A percentile compares a stretch with the other conserved stretches of the same genome.
Conservation (phyloP, 2,888 invertebrate species). For the Tigriopus californicus region DNA sequence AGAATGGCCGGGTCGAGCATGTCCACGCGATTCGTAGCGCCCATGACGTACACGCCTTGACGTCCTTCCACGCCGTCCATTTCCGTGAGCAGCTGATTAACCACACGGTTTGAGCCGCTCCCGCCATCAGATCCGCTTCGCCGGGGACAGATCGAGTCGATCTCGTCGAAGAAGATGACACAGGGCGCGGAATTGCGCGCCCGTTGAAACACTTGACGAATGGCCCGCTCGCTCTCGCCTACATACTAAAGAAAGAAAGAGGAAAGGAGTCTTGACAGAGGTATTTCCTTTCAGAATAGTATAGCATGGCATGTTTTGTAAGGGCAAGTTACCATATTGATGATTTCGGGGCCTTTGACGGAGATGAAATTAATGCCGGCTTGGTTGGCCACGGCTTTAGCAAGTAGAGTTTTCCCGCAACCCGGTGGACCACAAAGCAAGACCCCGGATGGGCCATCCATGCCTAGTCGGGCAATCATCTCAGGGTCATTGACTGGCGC, state of each 20-base stretch:
- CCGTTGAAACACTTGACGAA: conserved; percentile 82
- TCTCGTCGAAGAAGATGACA: conserved; percentile 96
- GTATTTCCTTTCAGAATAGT: no score
- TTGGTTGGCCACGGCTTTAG: conserved; percentile 96
- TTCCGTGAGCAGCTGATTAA: conserved; percentile 90
- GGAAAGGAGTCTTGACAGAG: conserved; percentile 9
- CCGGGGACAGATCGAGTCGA: conserved; percentile 84
- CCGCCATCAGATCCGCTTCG: conserved; percentile 38
- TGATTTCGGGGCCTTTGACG: conserved; percentile 90
- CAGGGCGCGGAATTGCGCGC: conserved; percentile 90
- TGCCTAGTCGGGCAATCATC: conserved; percentile 53
- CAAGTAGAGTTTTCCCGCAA: conserved; percentile 64
- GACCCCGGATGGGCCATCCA: conserved; percentile 68
- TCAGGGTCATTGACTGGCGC: conserved; percentile 77
- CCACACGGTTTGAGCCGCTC: conserved; percentile 54
- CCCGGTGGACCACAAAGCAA: conserved; percentile 87
- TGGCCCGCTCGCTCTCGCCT: conserved; percentile 92
- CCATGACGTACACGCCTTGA: conserved; percentile 80
- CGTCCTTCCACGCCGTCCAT: conserved; percentile 92
- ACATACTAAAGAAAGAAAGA: conserved; percentile 49
- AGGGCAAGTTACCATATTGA: conserved; percentile 87
- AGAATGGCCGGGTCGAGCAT: conserved; percentile 89
- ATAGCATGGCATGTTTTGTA: no score
- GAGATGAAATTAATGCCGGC: conserved; percentile 96
- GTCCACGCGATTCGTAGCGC: conserved; percentile 89